phyloP scores from a whole-genome alignment of 2,113 vertebrate genomes.

The Phalacrocorax carbo region DNA sequence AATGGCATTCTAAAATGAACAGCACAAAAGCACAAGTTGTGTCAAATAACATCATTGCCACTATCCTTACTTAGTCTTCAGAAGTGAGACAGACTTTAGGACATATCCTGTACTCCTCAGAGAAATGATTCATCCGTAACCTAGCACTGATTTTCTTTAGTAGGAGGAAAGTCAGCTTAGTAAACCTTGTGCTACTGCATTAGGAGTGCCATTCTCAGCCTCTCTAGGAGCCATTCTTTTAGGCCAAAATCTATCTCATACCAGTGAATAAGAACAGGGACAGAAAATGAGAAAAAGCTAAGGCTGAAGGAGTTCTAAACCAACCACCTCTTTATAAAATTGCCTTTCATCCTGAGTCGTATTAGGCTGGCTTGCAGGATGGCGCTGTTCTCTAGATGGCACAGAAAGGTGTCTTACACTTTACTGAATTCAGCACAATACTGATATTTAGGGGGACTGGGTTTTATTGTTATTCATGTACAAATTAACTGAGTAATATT shows the following conservation, averaged over 20 bases:
- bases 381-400: accelerated
- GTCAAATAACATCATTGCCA: neutral
- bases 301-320: neutral
- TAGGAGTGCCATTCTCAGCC: neutral
- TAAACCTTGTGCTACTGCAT: neutral
- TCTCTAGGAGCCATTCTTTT: neutral
- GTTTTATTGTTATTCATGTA: neutral
- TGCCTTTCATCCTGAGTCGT: neutral
- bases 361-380: neutral
- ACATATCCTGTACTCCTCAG: neutral
- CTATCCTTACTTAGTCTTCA: neutral
- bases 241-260: neutral
- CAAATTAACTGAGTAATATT: neutral
- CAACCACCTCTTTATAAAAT: neutral
- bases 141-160: neutral
- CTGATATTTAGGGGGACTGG: neutral
- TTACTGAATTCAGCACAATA: neutral
- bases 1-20: conserved; percentile 22
- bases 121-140: neutral
- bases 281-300: neutral
- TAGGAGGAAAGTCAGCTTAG: neutral
- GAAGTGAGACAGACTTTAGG: neutral
- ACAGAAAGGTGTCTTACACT: neutral
- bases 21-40: neutral
- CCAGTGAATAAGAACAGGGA: neutral